phyloP scores from a whole-genome alignment of 2,797 vertebrate genomes.

The Luscinia megarhynchos region DNA sequence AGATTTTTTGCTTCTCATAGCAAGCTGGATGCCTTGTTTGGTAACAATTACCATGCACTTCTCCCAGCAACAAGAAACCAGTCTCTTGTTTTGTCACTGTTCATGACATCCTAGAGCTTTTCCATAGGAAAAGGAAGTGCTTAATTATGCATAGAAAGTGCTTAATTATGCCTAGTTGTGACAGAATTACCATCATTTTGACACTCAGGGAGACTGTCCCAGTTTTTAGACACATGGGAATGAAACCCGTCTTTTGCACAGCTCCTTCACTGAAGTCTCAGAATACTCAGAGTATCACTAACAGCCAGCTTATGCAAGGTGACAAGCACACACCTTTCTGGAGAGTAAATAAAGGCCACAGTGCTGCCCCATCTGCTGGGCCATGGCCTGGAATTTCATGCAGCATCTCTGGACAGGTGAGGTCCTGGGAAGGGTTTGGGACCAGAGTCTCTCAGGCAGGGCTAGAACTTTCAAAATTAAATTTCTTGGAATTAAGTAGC shows the following conservation, averaged over 20 bases:
- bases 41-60: accelerated
- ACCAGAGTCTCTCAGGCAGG: not conserved
- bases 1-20: not conserved
- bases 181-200: no score
- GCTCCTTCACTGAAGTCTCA: not conserved
- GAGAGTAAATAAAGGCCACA: not conserved
- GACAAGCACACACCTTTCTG: not conserved
- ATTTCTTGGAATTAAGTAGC: not conserved
- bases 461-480: not conserved
- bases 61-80: not conserved
- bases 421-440: not conserved
- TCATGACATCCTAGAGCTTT: not conserved
- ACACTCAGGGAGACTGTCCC: not conserved
- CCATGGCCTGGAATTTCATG: not conserved
- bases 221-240: not conserved
- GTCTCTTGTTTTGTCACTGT: not conserved
- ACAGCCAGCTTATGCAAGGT: not conserved
- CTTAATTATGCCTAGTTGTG: no score
- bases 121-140: not conserved
- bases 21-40: not conserved
- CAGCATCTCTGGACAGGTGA: not conserved
- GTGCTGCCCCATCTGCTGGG: not conserved
- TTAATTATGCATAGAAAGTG: no score
- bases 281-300: not conserved
- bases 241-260: not conserved